phyloP scores from a whole-genome alignment of 2,113 vertebrate genomes.

The Ardeotis arabs region DNA sequence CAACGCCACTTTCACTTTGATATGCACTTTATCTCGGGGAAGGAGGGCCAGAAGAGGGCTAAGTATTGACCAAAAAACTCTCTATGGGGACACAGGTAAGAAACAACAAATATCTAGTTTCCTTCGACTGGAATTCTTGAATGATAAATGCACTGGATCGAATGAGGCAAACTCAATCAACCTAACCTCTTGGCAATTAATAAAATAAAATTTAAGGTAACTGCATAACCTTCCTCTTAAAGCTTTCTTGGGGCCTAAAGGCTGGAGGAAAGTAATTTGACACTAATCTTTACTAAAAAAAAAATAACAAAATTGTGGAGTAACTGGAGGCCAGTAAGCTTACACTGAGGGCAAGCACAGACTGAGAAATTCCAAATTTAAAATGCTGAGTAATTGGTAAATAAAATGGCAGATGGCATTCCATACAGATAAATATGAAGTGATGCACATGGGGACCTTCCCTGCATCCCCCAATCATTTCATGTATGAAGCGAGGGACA shows the following conservation, averaged over 20 bases:
- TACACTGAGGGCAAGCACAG: not conserved
- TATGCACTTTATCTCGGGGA: rapidly evolving
- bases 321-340: not conserved
- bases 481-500: not conserved
- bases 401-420: not conserved
- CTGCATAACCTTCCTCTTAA: not conserved
- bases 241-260: not conserved
- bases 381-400: not conserved
- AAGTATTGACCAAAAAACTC: not conserved
- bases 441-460: not conserved
- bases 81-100: not conserved
- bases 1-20: not conserved
- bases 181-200: not conserved
- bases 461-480: not conserved
- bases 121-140: not conserved
- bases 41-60: not conserved
- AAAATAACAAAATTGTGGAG: not conserved
- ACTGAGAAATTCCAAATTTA: not conserved
- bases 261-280: not conserved
- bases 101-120: not conserved
- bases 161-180: not conserved
- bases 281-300: not conserved
- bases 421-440: not conserved
- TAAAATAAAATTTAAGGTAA: too few relatives aligned
- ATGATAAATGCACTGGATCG: not conserved